Evolutionary conservation across 2,113 vertebrate genomes (phyloP).

Genomic region (Garra rufa): DNA sequence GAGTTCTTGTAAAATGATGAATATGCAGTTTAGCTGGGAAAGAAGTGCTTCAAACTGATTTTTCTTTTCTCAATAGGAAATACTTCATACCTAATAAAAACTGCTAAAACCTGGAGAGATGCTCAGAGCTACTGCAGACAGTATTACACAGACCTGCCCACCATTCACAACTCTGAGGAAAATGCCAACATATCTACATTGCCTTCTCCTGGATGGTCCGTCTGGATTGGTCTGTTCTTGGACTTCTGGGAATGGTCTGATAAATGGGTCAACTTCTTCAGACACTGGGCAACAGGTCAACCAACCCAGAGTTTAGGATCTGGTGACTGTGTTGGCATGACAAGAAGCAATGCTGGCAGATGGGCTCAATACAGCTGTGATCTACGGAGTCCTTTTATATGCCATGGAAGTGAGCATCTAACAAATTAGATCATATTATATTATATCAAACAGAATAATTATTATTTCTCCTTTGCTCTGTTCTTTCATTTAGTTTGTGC

Average conservation of each 20-base stretch:
- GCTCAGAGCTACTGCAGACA: conserved; percentile 43
- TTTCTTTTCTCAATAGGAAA: too few relatives aligned
- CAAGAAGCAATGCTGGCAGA: not conserved
- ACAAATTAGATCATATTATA: too few relatives aligned
- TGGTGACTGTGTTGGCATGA: conserved; percentile 21
- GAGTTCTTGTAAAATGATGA: too few relatives aligned
- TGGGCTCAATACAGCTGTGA: not conserved
- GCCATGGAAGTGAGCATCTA: not conserved
- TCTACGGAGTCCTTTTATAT: not conserved
- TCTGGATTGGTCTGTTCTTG: conserved; percentile 44
- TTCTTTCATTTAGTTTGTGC: too few relatives aligned
- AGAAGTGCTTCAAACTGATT: too few relatives aligned
- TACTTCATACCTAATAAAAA: too few relatives aligned
- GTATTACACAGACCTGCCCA: conserved; percentile 26
- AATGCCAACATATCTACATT: not conserved
- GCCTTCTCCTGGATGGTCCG: fast-evolving
- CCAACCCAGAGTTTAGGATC: not conserved
- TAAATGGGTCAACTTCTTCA: not conserved
- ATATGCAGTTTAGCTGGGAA: too few relatives aligned
- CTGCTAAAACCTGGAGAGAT: conserved; percentile 9
- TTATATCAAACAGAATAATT: too few relatives aligned
- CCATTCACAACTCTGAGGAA: not conserved
- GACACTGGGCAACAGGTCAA: conserved; percentile 34
- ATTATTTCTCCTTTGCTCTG: too few relatives aligned
- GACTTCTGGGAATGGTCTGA: conserved; percentile 46